These are phyloP conservation scores for Haemorhous mexicanus DNA, from an alignment of 2,113 vertebrate species.

Conservation along the genomic window DNA sequence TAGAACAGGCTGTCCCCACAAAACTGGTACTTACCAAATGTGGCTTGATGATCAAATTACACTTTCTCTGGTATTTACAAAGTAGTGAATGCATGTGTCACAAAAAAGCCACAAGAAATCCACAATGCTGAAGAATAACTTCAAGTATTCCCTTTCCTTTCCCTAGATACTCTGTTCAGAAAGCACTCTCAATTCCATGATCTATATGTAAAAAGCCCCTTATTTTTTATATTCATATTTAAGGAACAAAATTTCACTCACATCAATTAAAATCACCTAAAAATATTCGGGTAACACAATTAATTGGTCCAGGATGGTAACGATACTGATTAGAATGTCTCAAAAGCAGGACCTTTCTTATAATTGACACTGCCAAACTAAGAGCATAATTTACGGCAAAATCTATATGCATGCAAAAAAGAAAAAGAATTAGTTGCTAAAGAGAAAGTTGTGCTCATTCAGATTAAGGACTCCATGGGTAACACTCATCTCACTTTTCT, in stretches of 20 bases:
- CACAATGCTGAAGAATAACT: constrained; percentile 2
- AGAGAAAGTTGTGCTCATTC: not conserved
- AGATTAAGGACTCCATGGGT: not conserved
- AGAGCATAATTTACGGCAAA: not conserved
- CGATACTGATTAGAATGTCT: not conserved
- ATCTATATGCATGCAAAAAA: not conserved
- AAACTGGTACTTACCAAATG: constrained; percentile 72
- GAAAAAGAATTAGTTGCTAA: not conserved
- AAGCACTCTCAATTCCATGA: not conserved
- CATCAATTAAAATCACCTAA: not conserved
- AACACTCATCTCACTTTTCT: not conserved
- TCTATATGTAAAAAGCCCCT: not conserved
- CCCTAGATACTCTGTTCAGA: not conserved
- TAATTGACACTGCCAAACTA: not conserved
- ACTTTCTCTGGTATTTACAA: constrained; percentile 54
- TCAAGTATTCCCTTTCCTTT: constrained; percentile 20
- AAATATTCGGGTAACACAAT: not conserved
- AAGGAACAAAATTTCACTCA: not conserved
- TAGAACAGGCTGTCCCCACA: constrained; percentile 68
- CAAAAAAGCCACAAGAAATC: constrained; percentile 65
- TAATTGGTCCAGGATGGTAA: not conserved
- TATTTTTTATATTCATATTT: not conserved
- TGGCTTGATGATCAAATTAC: constrained; percentile 66
- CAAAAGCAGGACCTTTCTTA: not conserved
- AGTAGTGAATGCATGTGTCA: constrained; percentile 51